phyloP scores from a whole-genome alignment of 1,140 invertebrate species.

The Drosophila virilis region DNA sequence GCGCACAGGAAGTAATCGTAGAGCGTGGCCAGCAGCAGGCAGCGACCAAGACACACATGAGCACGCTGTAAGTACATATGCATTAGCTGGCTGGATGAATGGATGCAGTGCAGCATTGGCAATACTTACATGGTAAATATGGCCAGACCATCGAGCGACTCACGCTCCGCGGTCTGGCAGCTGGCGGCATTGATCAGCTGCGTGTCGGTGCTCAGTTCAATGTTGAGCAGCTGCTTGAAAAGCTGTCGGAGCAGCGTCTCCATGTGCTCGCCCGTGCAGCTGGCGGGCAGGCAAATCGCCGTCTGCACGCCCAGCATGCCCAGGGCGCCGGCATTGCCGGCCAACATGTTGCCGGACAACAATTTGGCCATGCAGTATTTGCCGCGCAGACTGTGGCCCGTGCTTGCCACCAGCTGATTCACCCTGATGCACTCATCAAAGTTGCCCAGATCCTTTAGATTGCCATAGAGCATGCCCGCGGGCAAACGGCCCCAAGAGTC shows the following conservation, averaged over 20 bases:
- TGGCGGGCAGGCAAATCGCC: constrained; percentile 56
- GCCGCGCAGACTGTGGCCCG: constrained; percentile 26
- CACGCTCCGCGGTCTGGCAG: constrained; percentile 33
- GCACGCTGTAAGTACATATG: constrained; percentile 12
- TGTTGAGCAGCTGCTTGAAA: constrained; percentile 35
- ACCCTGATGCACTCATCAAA: constrained; percentile 60
- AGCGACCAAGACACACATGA: constrained; percentile 30
- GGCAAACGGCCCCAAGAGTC: constrained; percentile 69
- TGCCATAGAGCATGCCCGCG: constrained; percentile 53
- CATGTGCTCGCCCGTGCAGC: constrained; percentile 41
- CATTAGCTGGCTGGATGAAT: not conserved
- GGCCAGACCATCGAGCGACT: constrained; percentile 37
- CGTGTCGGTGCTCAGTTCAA: not conserved
- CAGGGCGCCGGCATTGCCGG: not conserved
- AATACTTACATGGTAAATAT: constrained; percentile 60
- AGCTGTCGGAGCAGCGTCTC: constrained; percentile 40
- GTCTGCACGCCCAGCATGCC: not conserved
- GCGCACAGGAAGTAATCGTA: constrained; percentile 53
- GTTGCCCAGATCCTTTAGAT: constrained; percentile 63
- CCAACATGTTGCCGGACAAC: constrained; percentile 21
- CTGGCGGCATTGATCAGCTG: constrained; percentile 9
- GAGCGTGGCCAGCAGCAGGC: constrained; percentile 38
- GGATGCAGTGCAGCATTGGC: not conserved
- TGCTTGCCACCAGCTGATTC: constrained; percentile 3
- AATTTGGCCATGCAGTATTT: constrained; percentile 58